phyloP scores from a whole-genome alignment of 2,797 vertebrate genomes.

The Crocodylus rhombifer region DNA sequence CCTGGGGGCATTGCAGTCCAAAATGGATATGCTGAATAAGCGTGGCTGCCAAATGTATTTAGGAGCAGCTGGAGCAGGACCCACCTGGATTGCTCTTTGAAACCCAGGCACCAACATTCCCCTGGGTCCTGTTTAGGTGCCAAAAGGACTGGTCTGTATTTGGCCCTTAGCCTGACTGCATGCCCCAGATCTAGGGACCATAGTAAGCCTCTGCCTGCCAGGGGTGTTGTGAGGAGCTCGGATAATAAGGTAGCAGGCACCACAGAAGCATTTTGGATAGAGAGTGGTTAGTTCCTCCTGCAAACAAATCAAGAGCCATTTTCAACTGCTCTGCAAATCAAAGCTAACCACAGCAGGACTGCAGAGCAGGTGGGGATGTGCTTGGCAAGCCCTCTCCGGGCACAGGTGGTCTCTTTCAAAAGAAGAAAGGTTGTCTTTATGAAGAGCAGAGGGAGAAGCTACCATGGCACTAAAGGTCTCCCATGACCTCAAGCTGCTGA shows the following conservation, averaged over 20 bases:
- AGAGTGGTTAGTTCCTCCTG: background rate
- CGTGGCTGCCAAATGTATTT: too few relatives aligned
- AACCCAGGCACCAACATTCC: background rate
- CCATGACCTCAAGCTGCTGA: constrained; percentile 46
- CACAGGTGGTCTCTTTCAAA: constrained; percentile 53
- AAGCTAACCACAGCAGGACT: background rate
- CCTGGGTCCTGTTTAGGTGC: background rate
- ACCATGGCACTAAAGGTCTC: background rate
- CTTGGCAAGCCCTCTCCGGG: constrained; percentile 32
- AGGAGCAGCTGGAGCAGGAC: too few relatives aligned
- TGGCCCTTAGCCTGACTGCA: background rate
- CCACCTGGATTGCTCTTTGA: too few relatives aligned
- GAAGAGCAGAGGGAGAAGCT: background rate
- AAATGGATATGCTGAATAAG: too few relatives aligned
- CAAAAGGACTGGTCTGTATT: background rate
- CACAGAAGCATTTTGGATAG: background rate
- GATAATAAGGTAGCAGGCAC: background rate
- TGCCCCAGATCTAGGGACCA: too few relatives aligned
- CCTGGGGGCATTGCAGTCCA: too few relatives aligned
- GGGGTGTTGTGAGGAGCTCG: background rate
- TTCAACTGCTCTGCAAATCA: background rate
- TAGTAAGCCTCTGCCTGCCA: background rate
- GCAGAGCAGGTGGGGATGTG: background rate
- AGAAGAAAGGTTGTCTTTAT: constrained; percentile 62
- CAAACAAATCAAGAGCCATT: background rate